Conservation (phyloP, 2,113 vertebrate genomes). For the Hystrix brachyura region DNA sequence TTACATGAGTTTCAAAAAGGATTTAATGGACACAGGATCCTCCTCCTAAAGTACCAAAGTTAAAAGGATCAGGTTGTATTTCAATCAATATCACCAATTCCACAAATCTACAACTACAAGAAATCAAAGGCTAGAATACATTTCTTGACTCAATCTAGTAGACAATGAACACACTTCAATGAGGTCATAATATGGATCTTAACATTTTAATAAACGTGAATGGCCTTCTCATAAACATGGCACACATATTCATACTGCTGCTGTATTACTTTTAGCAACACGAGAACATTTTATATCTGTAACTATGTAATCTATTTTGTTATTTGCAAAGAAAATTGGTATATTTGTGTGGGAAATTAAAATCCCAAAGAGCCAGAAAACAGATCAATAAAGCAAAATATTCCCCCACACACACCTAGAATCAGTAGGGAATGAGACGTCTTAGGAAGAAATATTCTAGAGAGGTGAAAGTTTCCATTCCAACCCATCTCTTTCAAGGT, state of each 20-base stretch:
- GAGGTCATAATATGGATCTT: slow-evolving; percentile 23
- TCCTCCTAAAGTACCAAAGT: neutral
- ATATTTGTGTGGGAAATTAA: neutral
- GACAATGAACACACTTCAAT: slow-evolving; percentile 26
- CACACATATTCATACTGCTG: neutral
- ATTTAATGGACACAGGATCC: neutral
- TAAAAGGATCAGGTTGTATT: neutral
- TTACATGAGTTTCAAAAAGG: slow-evolving; percentile 14
- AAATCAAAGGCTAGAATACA: slow-evolving; percentile 49
- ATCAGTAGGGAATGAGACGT: neutral
- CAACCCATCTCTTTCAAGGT: neutral
- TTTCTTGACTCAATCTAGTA: slow-evolving; percentile 15
- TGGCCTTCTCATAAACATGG: slow-evolving; percentile 16
- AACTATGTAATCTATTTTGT: slow-evolving; percentile 53
- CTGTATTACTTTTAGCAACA: slow-evolving; percentile 35
- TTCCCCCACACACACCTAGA: neutral
- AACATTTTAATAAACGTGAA: slow-evolving; percentile 58
- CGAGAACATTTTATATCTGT: slow-evolving; percentile 25
- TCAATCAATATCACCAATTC: neutral
- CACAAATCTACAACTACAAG: neutral
- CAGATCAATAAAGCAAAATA: slow-evolving; percentile 42
- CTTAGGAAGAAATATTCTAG: neutral
- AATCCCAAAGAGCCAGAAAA: slow-evolving; percentile 31
- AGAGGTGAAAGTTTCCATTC: slow-evolving; percentile 1
- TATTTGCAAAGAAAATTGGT: slow-evolving; percentile 47